These are phyloP conservation scores for Torymus aiolomorphi DNA, from an alignment of 2,888 invertebrate genomes.

Conservation along the genomic window DNA sequence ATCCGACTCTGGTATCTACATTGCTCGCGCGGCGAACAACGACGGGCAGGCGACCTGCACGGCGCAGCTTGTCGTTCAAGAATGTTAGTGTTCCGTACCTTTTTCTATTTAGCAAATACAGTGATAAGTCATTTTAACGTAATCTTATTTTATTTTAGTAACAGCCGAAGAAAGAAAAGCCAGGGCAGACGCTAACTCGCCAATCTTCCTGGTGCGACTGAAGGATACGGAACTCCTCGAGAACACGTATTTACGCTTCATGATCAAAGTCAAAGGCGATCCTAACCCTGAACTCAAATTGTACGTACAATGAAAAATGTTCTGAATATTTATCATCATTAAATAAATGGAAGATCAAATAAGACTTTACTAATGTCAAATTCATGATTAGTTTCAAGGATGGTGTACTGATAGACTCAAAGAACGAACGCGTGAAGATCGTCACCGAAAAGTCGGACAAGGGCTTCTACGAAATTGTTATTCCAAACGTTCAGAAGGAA, in stretches of 20 bases:
- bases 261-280: slow-evolving; percentile 91
- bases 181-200: slow-evolving; percentile 84
- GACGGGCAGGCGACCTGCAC: slow-evolving; percentile 90
- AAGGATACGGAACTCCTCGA: slow-evolving; percentile 92
- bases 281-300: slow-evolving; percentile 93
- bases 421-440: slow-evolving; percentile 83
- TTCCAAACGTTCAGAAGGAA: slow-evolving; percentile 84
- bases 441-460: slow-evolving; percentile 85
- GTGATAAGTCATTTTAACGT: neutral
- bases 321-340: neutral
- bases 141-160: slow-evolving; percentile 75
- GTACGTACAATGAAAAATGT: slow-evolving; percentile 76
- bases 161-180: slow-evolving; percentile 84
- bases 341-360: neutral
- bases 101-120: neutral
- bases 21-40: slow-evolving; percentile 89
- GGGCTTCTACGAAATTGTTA: slow-evolving; percentile 92
- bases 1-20: slow-evolving; percentile 92
- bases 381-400: slow-evolving; percentile 85
- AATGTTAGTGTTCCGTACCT: slow-evolving; percentile 80
- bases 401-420: slow-evolving; percentile 83
- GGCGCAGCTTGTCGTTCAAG: slow-evolving; percentile 90
- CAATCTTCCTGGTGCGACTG: slow-evolving; percentile 89
- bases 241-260: slow-evolving; percentile 90
- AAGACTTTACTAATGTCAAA: neutral